Base-by-base conservation (phyloP, 2,888 invertebrate species). In the Aradus depressus region DNA sequence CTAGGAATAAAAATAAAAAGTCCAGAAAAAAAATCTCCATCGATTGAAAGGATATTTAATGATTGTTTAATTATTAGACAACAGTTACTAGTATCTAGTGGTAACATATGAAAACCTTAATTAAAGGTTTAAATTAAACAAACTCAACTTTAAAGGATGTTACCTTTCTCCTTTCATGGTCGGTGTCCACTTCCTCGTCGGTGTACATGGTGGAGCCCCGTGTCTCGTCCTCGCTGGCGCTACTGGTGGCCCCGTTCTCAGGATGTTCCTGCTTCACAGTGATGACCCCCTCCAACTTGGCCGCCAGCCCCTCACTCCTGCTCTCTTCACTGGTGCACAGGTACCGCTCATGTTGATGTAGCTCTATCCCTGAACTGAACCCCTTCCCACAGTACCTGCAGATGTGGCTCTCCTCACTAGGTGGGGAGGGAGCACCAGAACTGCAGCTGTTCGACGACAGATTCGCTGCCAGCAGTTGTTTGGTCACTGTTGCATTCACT, bases 401-500 rank as follows among this genome's bases (percentile, higher is more conserved):
- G 4, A 48, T 47, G 6, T 54, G 43, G 12, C 51, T 38, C 5
- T 59, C 60, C 4, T 54, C 55, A 22, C 53, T 59, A 4, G 58
- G 51, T 16, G 59, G 53, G 18, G 60, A 53, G 19, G 59, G 57
- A 16, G 53, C 59, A 1, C 59, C 60, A 10, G 61, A 61, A 22
- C 62, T 62, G 12, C 62, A 62, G 21, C 75, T 71, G 10, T 73
- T 72, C 2, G 79, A 76, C 1, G 80, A 75, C 65, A 80, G 75
- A 42, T 58, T 59, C 1, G 79, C 76, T 65, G 79, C 79, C 56
- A 84, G 73, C 53, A 83, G 72, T 64, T 84, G 81, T 67, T 82
- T 81, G 8, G 81, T 82, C 14, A 84, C 83, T 0, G 80, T 79
- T 12, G 81, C 77, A 65, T 79, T 83, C 12, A 86, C 83, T 8